Evolutionary conservation across 2,888 invertebrate species (phyloP).

Genomic region (Ophion slaviceki): DNA sequence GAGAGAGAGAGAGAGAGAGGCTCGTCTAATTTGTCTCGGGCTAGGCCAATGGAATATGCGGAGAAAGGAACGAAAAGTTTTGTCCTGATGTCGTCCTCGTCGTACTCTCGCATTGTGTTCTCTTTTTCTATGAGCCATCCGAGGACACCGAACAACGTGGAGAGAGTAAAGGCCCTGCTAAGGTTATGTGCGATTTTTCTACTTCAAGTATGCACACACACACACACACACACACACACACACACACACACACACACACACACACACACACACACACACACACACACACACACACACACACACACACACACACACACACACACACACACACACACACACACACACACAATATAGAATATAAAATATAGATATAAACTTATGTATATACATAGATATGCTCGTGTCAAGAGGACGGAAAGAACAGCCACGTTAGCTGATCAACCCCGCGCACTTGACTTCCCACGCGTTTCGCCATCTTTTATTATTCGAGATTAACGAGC

Average conservation of each 20-base stretch:
- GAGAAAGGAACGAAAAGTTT: neutral
- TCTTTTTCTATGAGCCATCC: conserved; percentile 43
- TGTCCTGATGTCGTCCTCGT: neutral
- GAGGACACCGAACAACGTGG: neutral
- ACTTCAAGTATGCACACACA: too few species aligned
- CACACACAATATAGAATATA: too few species aligned
- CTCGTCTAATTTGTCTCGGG: conserved; percentile 6
- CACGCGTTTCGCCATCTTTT: conserved; percentile 61
- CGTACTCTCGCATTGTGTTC: conserved; percentile 30
- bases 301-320: too few species aligned
- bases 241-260: too few species aligned
- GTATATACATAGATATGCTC: neutral
- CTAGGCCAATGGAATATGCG: neutral
- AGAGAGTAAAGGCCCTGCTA: neutral
- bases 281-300: neutral
- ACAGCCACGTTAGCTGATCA: conserved; percentile 39
- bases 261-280: too few species aligned
- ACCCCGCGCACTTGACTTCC: conserved; percentile 55
- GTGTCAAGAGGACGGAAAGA: conserved; percentile 25
- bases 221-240: neutral
- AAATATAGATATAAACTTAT: too few species aligned
- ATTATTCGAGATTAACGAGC: conserved; percentile 61
- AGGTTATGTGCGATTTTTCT: too few species aligned
- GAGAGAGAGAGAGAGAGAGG: conserved; percentile 12
- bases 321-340: neutral